These are phyloP conservation scores for Nannoperca obscura DNA, from an alignment of 2,797 vertebrate species.

Conservation along the genomic window DNA sequence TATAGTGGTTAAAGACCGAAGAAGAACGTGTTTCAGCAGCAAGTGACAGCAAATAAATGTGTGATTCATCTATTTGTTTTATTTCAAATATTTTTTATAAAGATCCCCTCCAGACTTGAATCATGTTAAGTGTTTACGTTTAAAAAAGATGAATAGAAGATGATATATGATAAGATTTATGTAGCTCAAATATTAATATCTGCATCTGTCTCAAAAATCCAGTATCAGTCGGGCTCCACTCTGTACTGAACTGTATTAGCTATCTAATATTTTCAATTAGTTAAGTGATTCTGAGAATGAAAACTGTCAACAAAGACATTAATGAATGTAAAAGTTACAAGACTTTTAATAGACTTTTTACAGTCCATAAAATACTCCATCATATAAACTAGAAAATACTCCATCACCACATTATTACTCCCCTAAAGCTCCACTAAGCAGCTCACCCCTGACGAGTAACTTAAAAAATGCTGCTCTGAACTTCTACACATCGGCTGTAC, in stretches of 20 bases:
- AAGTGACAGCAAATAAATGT: neutral
- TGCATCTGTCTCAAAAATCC: neutral
- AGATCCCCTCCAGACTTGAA: too few relatives aligned
- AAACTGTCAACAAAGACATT: neutral
- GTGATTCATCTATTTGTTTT: neutral
- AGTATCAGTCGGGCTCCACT: neutral
- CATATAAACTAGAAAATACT: neutral
- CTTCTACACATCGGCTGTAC: constrained; percentile 39
- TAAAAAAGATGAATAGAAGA: neutral
- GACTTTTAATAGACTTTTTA: neutral
- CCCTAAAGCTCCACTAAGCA: constrained; percentile 28
- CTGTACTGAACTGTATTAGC: too few relatives aligned
- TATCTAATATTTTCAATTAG: neutral
- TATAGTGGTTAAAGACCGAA: neutral
- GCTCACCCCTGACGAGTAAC: constrained; percentile 39
- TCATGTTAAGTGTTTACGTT: too few relatives aligned
- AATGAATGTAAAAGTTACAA: neutral
- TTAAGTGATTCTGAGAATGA: neutral
- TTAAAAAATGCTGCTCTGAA: constrained; percentile 44
- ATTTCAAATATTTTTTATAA: too few relatives aligned
- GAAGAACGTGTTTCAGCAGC: neutral
- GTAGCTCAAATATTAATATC: neutral
- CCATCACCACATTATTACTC: constrained; percentile 5
- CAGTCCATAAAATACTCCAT: neutral
- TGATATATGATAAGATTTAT: neutral